Conservation (phyloP, 1,140 invertebrate genomes). For the Copidosoma floridanum region DNA sequence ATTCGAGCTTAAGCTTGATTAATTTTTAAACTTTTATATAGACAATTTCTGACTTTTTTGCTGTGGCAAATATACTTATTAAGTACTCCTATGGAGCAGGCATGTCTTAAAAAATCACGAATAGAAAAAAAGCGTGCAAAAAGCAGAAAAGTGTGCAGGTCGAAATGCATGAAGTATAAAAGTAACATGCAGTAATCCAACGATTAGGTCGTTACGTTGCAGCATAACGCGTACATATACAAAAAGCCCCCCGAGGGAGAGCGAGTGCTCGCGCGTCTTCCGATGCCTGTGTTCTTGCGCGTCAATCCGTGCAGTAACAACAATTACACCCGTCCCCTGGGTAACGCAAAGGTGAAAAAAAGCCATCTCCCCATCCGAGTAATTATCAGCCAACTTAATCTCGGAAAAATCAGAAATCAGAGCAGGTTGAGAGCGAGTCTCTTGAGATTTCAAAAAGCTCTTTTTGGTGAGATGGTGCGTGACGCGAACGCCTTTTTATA, state of each 20-base stretch:
- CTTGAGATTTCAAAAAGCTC: neutral
- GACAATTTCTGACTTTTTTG: too few species aligned
- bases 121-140: too few species aligned
- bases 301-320: constrained; percentile 29
- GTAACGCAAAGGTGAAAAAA: neutral
- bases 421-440: neutral
- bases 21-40: too few species aligned
- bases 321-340: neutral
- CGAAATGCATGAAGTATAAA: too few species aligned
- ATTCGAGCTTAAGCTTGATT: too few species aligned
- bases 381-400: constrained; percentile 4
- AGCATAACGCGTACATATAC: too few species aligned
- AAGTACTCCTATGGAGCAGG: too few species aligned
- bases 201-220: constrained; percentile 7
- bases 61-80: too few species aligned
- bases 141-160: too few species aligned
- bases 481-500: constrained; percentile 4
- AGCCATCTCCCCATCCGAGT: constrained; percentile 2
- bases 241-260: neutral
- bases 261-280: constrained; percentile 35
- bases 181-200: too few species aligned
- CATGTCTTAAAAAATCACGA: too few species aligned
- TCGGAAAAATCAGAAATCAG: neutral
- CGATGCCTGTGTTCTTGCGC: constrained; percentile 43
- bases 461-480: neutral